These are phyloP conservation scores for Vireo griseus DNA, from an alignment of 2,797 vertebrate genomes.

Conservation along the genomic window DNA sequence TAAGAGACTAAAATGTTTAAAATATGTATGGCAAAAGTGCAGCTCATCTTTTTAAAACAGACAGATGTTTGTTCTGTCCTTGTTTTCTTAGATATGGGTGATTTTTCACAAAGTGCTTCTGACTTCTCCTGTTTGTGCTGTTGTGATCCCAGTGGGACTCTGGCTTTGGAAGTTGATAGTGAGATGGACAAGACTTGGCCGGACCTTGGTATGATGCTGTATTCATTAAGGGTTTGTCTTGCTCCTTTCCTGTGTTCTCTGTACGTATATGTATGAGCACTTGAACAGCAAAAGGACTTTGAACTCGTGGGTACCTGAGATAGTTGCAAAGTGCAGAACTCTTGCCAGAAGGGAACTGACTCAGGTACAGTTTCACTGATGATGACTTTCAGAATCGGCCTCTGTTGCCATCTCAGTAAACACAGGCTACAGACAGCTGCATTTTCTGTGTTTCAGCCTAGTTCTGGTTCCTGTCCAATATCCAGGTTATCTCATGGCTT, in stretches of 20 bases:
- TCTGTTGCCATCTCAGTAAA: neutral
- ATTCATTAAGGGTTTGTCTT: neutral
- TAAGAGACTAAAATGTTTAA: neutral
- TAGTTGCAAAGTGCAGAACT: neutral
- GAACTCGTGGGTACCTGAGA: neutral
- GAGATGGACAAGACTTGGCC: neutral
- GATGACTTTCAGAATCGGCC: neutral
- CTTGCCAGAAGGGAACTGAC: neutral
- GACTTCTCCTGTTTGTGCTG: neutral
- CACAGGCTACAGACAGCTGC: neutral
- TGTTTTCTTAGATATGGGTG: neutral
- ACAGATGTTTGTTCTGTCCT: neutral
- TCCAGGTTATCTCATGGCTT: neutral
- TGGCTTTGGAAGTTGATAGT: neutral
- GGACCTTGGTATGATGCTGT: neutral
- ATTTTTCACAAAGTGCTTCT: neutral
- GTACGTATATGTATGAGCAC: fast-evolving
- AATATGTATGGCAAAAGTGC: neutral
- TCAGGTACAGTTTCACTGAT: fast-evolving
- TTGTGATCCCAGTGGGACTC: neutral
- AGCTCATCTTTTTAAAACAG: neutral
- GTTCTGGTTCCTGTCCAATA: neutral
- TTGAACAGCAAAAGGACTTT: neutral
- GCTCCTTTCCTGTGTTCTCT: neutral
- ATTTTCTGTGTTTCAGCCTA: neutral